Base-by-base conservation (phyloP, 37 sponge, comb jelly and placozoan genomes). In the Halisarca cf. caerulea region DNA sequence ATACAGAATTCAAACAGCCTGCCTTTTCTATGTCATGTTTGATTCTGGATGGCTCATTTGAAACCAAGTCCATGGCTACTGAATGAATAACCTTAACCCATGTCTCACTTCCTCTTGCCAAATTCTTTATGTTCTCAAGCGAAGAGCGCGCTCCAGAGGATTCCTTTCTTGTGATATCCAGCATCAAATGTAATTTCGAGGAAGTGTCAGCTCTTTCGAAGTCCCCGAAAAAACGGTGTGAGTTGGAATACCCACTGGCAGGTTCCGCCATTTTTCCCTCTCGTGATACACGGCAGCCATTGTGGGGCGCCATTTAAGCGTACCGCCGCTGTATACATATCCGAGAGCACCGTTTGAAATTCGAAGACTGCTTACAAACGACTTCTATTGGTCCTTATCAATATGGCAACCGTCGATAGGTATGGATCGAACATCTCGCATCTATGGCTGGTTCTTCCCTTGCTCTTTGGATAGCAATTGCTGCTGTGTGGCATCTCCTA, bases 241-340 rank as follows among this genome's bases (percentile, higher is more conserved):
- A 74, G 2, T 23, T 36, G 8, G 77, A 36, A 44, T 74, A 74
- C 9, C 77, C 77, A 40, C 77, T 74, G 24, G 38, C 77, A n/a
- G 42, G 77, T 37, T 74, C 77, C 44, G 77, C 77, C 77, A 74
- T 74, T 74, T 74, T 74, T 6, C 42, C 44, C 38, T 39, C 40
- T 7, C 7, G 5, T 6, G 5, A 30, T 71, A 37, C 6, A 62
- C 64, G 30, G 6, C 51, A 47, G 51, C 51, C 51, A 47, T 47
- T 47, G 51, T 47, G 51, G 9, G n/a, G n/a, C n/a, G n/a, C n/a
- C n/a, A n/a, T n/a, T n/a, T n/a, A n/a, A n/a, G n/a, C n/a, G n/a
- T n/a, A n/a, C n/a, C n/a, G n/a, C n/a, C n/a, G n/a, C n/a, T n/a
- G n/a, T n/a, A n/a, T n/a, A n/a, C n/a, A n/a, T n/a, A n/a, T n/a